Base-by-base conservation (phyloP, 2,113 vertebrate species). In the Choloepus hoffmanni region DNA sequence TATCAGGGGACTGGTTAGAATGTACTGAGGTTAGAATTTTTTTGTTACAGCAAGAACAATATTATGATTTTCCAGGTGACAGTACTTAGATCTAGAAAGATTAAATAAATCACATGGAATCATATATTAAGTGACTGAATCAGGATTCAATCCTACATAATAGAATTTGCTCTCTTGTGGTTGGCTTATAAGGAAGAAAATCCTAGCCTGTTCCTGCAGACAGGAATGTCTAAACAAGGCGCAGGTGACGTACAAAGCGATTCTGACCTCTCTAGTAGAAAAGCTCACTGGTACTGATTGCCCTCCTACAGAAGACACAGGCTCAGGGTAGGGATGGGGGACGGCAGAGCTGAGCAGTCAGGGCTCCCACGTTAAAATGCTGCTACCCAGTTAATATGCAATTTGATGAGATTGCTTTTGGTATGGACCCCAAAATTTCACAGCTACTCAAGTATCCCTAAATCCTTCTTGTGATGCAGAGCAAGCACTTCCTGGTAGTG, bases 251-350 rank as follows among this genome's bases (percentile, higher is more conserved):
- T 19, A 10, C 48, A 58, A 8, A 72, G 30, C 5, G 53, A 43
- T 7, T 63, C 7, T 48, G 40, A 83, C 21, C 12, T 53, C 40
- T 10, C 10, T 26, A 45, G 11, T 36, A 8, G n/a, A 40, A 45
- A 82, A 18, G 5, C 43, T 1, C 7, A 1, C 0, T 18, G 62
- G 9, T 24, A 55, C n/a, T 36, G 14, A 58, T 40, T 60, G 12
- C 19, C 16, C 1, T 81, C 2, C 18, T 48, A 13, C 3, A n/a
- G 19, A 45, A 76, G 50, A 7, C 28, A 53, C 0, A 0, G 15
- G 8, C 8, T 81, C 62, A 13, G 12, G 11, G 0, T 14, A 7
- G 24, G 40, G 3, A 21, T 48, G 0, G 3, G 19, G 7, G 19
- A 7, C 19, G 55, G 55, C 55, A 58, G 55, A 18, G 19, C 36